Evolutionary conservation across 2,113 vertebrate species (phyloP), one percentile per base, ranked within the genome.

Genomic region (Oncorhynchus kisutch): DNA sequence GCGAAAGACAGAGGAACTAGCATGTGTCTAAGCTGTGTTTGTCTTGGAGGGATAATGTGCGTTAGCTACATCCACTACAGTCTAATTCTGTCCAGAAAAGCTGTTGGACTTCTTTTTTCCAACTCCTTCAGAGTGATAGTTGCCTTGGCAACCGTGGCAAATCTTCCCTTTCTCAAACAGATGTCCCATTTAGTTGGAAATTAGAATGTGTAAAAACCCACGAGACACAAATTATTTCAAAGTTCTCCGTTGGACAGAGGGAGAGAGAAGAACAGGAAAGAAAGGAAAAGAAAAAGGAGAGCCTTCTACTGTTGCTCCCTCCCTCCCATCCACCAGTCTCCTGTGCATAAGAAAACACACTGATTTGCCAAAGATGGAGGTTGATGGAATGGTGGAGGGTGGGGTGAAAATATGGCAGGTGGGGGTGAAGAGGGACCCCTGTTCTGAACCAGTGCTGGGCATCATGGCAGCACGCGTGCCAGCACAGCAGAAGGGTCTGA

Each of bases 111-210:
- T 85, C 59, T 93, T 93, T 94, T 94, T 94, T 87, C 39, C 45
- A 16, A 39, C 81, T 81, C 39, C 9, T 45, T 11, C 92, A 92
- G 94, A 96, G 92, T 93, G 95, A 96, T 96, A 95, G 96, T 99
- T 98, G 93, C 96, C 95, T 95, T 97, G 96, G 94, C 93, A 97
- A 98, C 96, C 92, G 75, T 94, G 95, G 95, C 95, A 97, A 97
- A 96, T 96, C 95, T 95, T 94, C 95, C 95, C 94, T 95, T 96
- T 96, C 96, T 96, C 95, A 98, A 99, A 97, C 96, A 98, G 96
- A 98, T 99, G 96, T 98, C 96, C 96, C 96, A 97, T 99, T 98
- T 98, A 97, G 96, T 96, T 95, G 95, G 96, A 98, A 98, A 98
- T 98, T 98, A 97, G 95, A 97, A 97, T 97, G 96, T 96, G 95